Evolutionary conservation across 2,888 invertebrate genomes (phyloP), one percentile per base, ranked within the genome.

Genomic region (Tenthredo scrophulariae): DNA sequence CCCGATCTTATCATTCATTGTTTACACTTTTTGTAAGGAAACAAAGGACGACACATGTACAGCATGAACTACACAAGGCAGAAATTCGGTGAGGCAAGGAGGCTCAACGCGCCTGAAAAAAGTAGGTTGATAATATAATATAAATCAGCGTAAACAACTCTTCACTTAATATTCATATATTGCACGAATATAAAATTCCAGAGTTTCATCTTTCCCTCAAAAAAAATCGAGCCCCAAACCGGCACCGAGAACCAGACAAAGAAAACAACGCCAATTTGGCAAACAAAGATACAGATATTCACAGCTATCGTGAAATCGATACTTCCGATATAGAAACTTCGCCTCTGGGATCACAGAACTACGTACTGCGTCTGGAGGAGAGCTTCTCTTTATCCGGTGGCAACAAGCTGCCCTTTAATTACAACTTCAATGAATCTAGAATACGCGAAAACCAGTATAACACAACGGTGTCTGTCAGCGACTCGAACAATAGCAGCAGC

Each of bases 401-500:
- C 22, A 88, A 88, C 18, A 72, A 85, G n/a, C 87, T 87, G 33
- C 74, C 75, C 22, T 26, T 13, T 7, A 40, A 37, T 13, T 29
- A 50, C 0, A 75, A 84, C 10, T 4, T 43, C 18, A 22, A 70
- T 33, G n/a, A 29, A n/a, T 86, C 46, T 18, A 26, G 22, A 62
- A 65, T 15, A 1, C 33, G 6, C 43, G 40, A 43, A 43, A 84
- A 33, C 33, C n/a, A 80, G 85, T 1, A 62, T 40, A 1, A 40
- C 10, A 58, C 87, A 2, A 86, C 91, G 50, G 91, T 93, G 70
- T 37, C 92, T 4, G 92, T 93, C 65, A 92, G 91, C 84, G 92
- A 93, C 74, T 91, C 92, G 0, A 92, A 91, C 85, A 88, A 89
- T n/a, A 88, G 88, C 15, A 87, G 87, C 0, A 92, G 91, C 86